Evolutionary conservation across 2,113 vertebrate species (phyloP).

Genomic region (Pontoporia blainvillei): DNA sequence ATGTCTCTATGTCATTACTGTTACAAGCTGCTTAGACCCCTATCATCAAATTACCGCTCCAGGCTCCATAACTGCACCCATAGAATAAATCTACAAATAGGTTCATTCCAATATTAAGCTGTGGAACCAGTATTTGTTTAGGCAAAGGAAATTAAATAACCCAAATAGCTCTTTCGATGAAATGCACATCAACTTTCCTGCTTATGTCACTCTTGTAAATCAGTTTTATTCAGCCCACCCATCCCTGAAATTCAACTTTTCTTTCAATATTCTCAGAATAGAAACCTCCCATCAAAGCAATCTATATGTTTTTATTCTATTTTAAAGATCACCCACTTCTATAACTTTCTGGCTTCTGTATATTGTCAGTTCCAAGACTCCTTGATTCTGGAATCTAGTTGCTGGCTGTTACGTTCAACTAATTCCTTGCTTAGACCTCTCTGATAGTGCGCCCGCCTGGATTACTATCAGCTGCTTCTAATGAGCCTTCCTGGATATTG

Average conservation of each 20-base stretch:
- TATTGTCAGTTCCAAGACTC: background rate
- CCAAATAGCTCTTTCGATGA: background rate
- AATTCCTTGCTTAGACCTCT: background rate
- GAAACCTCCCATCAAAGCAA: background rate
- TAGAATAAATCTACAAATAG: background rate
- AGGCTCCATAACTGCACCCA: background rate
- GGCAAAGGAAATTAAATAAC: background rate
- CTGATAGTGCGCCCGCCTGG: background rate
- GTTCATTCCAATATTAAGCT: background rate
- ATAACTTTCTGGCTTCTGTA: background rate
- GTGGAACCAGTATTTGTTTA: background rate
- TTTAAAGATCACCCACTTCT: background rate
- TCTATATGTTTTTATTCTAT: background rate
- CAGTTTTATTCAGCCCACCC: background rate
- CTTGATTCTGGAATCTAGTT: background rate
- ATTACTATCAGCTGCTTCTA: background rate
- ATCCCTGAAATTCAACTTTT: background rate
- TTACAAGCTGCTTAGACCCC: background rate
- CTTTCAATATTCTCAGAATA: background rate
- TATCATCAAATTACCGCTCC: background rate
- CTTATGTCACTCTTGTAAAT: background rate
- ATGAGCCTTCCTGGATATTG: background rate
- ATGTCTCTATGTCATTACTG: background rate
- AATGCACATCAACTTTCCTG: background rate
- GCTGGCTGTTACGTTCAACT: background rate